These are phyloP conservation scores for Micromussa lordhowensis DNA, from an alignment of 92 coral and sea anemone species.

Conservation along the genomic window DNA sequence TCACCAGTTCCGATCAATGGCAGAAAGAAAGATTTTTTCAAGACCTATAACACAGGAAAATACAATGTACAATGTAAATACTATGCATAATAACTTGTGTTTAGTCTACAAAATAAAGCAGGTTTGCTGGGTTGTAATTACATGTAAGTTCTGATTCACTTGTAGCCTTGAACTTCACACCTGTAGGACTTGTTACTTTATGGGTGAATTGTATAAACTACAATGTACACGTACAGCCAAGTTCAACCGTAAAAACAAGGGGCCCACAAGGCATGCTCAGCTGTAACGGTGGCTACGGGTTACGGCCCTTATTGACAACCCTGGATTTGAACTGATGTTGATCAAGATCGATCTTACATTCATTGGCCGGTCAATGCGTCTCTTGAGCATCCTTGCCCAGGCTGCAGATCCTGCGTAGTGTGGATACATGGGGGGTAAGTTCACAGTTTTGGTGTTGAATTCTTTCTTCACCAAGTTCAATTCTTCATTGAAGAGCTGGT, in stretches of 20 bases:
- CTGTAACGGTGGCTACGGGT: too few species aligned
- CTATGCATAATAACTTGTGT: too few species aligned
- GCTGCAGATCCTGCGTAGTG: conserved; percentile 93
- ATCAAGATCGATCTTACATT: conserved; percentile 64
- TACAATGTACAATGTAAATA: neutral
- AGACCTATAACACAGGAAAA: conserved; percentile 54
- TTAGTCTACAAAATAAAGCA: too few species aligned
- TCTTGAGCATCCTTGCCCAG: conserved; percentile 97
- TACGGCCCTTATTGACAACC: neutral
- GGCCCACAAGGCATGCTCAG: too few species aligned
- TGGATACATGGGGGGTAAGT: conserved; percentile 95
- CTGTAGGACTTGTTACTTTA: too few species aligned
- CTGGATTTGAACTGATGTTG: neutral
- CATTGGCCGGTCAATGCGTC: conserved; percentile 98
- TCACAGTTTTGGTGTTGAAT: conserved; percentile 95
- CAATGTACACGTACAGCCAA: too few species aligned
- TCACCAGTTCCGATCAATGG: conserved; percentile 98
- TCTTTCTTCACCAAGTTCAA: conserved; percentile 98
- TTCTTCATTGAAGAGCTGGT: conserved; percentile 96
- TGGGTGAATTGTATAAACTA: too few species aligned
- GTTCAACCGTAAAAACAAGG: too few species aligned
- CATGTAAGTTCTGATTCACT: too few species aligned
- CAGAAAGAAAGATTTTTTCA: conserved; percentile 88
- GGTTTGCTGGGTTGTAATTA: too few species aligned
- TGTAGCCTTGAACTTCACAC: too few species aligned